A percentile compares a stretch with the other conserved stretches of the same genome.
Evolutionary conservation across 2,888 invertebrate species (phyloP).

Genomic region (Dinocampus coccinellae): DNA sequence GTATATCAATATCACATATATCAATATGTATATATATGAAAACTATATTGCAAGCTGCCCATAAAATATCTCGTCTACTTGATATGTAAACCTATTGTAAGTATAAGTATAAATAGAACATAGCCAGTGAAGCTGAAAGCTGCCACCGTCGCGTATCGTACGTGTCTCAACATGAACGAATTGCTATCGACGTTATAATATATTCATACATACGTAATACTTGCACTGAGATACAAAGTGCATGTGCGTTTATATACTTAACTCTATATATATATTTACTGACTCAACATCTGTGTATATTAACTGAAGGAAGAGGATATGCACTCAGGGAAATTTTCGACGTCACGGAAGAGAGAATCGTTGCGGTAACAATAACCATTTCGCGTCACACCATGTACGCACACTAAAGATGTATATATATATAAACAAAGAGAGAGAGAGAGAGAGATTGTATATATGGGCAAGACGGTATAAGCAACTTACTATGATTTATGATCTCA

Average conservation of each 20-base stretch:
- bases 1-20: too few relatives aligned
- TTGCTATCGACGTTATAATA: slow-evolving; percentile 43
- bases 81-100: not conserved
- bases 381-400: slow-evolving; percentile 23
- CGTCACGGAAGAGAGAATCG: slow-evolving; percentile 28
- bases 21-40: too few relatives aligned
- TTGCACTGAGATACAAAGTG: too few relatives aligned
- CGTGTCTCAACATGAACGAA: slow-evolving; percentile 38
- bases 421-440: too few relatives aligned
- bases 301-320: slow-evolving; percentile 2
- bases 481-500: slow-evolving; percentile 51
- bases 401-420: too few relatives aligned
- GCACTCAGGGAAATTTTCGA: slow-evolving; percentile 36
- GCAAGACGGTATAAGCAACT: slow-evolving; percentile 33
- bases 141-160: slow-evolving; percentile 22
- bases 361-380: slow-evolving; percentile 41
- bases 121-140: slow-evolving; percentile 28
- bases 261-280: not conserved
- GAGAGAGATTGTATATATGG: too few relatives aligned
- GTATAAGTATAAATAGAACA: not conserved
- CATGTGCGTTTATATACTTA: not conserved
- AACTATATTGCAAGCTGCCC: too few relatives aligned
- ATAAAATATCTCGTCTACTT: slow-evolving; percentile 17
- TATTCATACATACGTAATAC: slow-evolving; percentile 25
- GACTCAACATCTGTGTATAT: not conserved